Evolutionary conservation across 2,888 invertebrate species (phyloP), one percentile per base, ranked within the genome.

Genomic region (Xestia c-nigrum): DNA sequence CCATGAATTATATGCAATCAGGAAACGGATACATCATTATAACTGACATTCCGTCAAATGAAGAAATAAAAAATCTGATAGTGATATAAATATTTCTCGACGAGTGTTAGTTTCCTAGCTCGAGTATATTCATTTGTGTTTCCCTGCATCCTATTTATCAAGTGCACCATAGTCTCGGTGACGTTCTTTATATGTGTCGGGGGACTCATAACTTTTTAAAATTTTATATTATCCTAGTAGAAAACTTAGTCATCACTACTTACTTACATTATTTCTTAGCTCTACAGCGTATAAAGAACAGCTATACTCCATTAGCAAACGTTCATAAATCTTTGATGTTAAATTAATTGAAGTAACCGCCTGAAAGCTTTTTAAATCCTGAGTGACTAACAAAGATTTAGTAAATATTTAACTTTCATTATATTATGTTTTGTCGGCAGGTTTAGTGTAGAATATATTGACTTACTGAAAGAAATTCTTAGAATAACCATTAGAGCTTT

Each of bases 121-220:
- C 40, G 7, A 64, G 55, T 73, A 63, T 72, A 73, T 78, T 38
- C 57, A 70, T 78, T 73, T 31, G 24, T 73, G 24, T 73, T 72
- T 72, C 65, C 47, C 14, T 24, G 59, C 76, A 66, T 72, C n/a
- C 70, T 65, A 77, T 83, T 73, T 78, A 68, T 85, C 79, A 85
- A 74, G 40, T 52, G 65, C 38, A n/a, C 46, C 47, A 72, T 71
- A 76, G 74, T 73, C 64, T 55, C 59, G 31, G 63, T 61, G 80
- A 83, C 65, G 46, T 67, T 47, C 66, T 86, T 75, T 83, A 85
- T 80, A 59, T 72, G 83, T 75, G 65, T 46, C 74, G 64, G 40
- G 84, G 78, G 72, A 82, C 69, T 64, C 76, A n/a, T 76, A 74
- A 83, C 69, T 70, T 79, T 68, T 73, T 74, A 74, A 61, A 70